Percentiles rank a stretch among this genome's conserved stretches.
These are phyloP conservation scores for Zootermopsis nevadensis DNA, from an alignment of 2,888 invertebrate species.

Conservation along the genomic window DNA sequence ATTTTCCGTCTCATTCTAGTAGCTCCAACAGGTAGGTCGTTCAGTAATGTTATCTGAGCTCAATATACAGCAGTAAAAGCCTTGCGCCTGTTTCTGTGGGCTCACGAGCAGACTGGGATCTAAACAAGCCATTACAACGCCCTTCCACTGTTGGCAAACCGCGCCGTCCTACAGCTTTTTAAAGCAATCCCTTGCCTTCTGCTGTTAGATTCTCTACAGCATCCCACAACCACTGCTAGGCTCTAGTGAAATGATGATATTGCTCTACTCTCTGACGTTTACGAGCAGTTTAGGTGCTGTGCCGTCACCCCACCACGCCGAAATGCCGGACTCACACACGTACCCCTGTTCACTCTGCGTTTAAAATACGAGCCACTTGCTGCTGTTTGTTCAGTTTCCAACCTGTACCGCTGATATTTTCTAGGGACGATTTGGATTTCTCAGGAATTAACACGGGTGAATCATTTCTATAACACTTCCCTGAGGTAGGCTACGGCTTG, in stretches of 20 bases:
- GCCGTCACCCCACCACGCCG: background rate
- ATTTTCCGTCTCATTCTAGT: background rate
- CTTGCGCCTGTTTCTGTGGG: background rate
- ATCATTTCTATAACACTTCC: background rate
- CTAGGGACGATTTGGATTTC: background rate
- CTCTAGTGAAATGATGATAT: constrained; percentile 47
- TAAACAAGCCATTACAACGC: constrained; percentile 34
- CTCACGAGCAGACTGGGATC: background rate
- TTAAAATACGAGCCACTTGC: constrained; percentile 52
- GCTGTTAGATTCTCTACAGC: background rate
- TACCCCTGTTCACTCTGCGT: background rate
- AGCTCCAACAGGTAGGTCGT: constrained; percentile 34
- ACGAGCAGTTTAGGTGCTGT: constrained; percentile 47
- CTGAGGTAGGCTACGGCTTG: no score
- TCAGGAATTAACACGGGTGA: background rate
- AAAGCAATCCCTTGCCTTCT: constrained; percentile 35
- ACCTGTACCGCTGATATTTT: background rate
- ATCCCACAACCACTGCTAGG: background rate
- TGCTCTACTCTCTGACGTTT: constrained; percentile 48
- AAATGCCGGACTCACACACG: background rate
- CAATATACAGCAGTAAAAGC: constrained; percentile 22
- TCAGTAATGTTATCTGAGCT: constrained; percentile 26
- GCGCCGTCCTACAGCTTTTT: constrained; percentile 17
- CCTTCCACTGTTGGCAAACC: constrained; percentile 14
- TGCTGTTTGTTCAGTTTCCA: constrained; percentile 20